These are phyloP conservation scores for Cyanoliseus patagonus DNA, from an alignment of 2,113 vertebrate species.

Conservation along the genomic window DNA sequence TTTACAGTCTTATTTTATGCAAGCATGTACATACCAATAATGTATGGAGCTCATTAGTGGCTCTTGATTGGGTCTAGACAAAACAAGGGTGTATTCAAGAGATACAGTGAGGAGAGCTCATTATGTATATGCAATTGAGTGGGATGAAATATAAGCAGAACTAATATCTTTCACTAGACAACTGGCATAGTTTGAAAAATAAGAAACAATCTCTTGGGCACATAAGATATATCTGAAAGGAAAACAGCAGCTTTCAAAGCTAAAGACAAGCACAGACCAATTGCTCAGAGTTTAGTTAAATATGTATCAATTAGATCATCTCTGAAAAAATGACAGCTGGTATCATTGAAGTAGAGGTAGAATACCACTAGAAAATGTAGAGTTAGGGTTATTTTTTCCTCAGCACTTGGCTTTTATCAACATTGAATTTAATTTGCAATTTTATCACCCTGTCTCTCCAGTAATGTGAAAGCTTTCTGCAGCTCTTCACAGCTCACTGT, in stretches of 20 bases:
- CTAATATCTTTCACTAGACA: neutral
- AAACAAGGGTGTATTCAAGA: conserved; percentile 36
- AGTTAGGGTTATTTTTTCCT: conserved; percentile 62
- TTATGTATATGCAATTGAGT: neutral
- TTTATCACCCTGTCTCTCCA: conserved; percentile 66
- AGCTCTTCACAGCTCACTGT: conserved; percentile 47
- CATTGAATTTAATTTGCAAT: conserved; percentile 69
- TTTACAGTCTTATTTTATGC: conserved; percentile 1
- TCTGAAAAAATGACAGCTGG: conserved; percentile 34
- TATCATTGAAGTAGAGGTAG: conserved; percentile 47
- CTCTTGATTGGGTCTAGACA: conserved; percentile 44
- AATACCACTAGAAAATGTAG: conserved; percentile 45
- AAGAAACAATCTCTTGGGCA: neutral
- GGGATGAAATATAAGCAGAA: conserved; percentile 11
- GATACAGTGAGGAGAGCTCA: neutral
- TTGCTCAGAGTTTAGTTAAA: conserved; percentile 19
- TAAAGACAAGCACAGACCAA: neutral
- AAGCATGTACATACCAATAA: neutral
- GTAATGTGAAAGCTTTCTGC: conserved; percentile 63
- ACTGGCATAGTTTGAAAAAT: neutral
- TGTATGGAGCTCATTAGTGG: neutral
- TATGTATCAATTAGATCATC: conserved; percentile 47
- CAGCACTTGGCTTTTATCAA: conserved; percentile 58
- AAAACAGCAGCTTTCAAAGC: neutral
- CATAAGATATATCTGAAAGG: neutral